These are phyloP conservation scores for Amphipoea lucens DNA, from an alignment of 2,888 invertebrate species.

Conservation along the genomic window DNA sequence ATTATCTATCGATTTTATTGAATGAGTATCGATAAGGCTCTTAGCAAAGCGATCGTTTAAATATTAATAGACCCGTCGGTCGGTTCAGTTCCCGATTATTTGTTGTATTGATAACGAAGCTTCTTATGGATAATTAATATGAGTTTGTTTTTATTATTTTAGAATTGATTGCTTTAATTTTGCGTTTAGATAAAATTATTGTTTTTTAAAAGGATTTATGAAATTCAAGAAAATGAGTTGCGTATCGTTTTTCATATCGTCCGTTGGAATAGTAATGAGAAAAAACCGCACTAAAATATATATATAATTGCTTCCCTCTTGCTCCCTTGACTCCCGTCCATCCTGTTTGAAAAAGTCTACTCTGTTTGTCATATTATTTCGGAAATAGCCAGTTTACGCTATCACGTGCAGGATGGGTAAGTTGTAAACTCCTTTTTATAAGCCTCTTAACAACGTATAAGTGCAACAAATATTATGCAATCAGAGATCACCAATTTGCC, in stretches of 20 bases:
- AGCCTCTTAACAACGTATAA: no score
- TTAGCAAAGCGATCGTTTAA: conserved; percentile 29
- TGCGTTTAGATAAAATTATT: not conserved
- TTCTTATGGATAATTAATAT: conserved; percentile 20
- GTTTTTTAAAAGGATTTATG: not conserved
- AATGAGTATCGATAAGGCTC: conserved; percentile 49
- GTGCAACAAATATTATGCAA: not conserved
- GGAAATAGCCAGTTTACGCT: not conserved
- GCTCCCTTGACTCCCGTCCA: not conserved
- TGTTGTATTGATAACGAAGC: conserved; percentile 21
- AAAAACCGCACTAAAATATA: not conserved
- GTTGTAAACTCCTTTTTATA: not conserved
- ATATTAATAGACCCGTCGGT: conserved; percentile 33
- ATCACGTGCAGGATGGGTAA: not conserved
- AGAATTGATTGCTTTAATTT: not conserved
- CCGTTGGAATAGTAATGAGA: not conserved
- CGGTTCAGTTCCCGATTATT: conserved; percentile 4
- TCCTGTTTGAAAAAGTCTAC: not conserved
- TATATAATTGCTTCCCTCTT: not conserved
- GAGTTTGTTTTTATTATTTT: conserved; percentile 2
- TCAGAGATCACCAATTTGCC: not conserved
- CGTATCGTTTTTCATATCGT: not conserved
- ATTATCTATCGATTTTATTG: conserved; percentile 55
- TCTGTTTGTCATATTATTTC: not conserved
- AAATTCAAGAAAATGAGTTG: not conserved